Evolutionary conservation across 2,888 invertebrate genomes (phyloP), one percentile per base, ranked within the genome.

Genomic region (Galeruca laticollis): DNA sequence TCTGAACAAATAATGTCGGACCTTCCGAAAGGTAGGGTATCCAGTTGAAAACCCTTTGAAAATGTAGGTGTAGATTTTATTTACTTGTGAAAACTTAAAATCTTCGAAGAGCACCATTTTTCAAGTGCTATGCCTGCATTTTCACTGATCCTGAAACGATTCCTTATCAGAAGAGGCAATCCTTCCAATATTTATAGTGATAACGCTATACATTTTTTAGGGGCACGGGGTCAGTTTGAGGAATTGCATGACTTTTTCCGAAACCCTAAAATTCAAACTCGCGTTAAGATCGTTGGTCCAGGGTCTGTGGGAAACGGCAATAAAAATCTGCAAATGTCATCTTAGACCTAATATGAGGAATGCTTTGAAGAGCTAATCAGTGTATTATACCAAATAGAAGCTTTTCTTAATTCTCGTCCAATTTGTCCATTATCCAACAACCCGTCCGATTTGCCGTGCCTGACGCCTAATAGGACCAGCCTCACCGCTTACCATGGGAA

Each of bases 1-100:
- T 47, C 47, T 47, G n/a, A 47, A 9, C 47, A 47, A 47, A 47
- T 47, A 47, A 47, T 47, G 47, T 47, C 47, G 1, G 13, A 47
- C 15, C 47, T 47, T 13, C 47, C 15, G n/a, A 47, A 15, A 15
- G 47, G n/a, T 11, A 47, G 47, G n/a, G 47, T 15, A 1, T 47
- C 47, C 47, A 47, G 9, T 47, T 47, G 47, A 6, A 47, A 18
- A 13, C 47, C 47, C 47, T 47, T 47, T 47, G 43, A n/a, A n/a
- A n/a, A n/a, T n/a, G n/a, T n/a, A n/a, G n/a, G n/a, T n/a, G n/a
- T n/a, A n/a, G n/a, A n/a, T 9, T 13, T 1, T 2, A 15, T 6
- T 13, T 18, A 1, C 18, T 15, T 47, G 47, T 47, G 8, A 49
- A 49, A 10, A 18, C 18, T 11, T 49, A 18, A 18, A 49, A 49